These are phyloP conservation scores for Hoplias malabaricus DNA, from an alignment of 2,113 vertebrate genomes.

Conservation along the genomic window DNA sequence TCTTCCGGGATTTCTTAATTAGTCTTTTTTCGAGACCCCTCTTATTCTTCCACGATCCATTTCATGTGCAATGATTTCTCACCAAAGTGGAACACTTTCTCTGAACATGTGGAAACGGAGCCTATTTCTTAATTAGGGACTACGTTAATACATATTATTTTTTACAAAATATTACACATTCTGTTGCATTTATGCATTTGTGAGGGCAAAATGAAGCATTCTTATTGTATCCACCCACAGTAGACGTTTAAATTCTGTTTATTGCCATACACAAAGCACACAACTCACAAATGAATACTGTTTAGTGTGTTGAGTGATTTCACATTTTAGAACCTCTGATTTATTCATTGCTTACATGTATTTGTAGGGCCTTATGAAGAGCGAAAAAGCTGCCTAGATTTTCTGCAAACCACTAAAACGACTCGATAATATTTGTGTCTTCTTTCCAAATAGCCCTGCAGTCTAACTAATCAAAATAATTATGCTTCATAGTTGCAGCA, in stretches of 20 bases:
- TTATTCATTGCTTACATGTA: not conserved
- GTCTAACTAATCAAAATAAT: not conserved
- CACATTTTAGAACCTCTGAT: not conserved
- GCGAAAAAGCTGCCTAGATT: not conserved
- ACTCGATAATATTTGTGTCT: not conserved
- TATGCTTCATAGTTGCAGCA: no score
- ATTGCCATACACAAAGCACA: no score
- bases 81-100: constrained; percentile 16
- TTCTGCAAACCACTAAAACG: not conserved
- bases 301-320: not conserved
- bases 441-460: not conserved
- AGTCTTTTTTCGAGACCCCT: constrained; percentile 36
- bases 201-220: no score
- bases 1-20: constrained; percentile 43
- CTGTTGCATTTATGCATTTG: not conserved
- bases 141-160: not conserved
- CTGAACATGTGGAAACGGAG: not conserved
- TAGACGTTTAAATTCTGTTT: not conserved
- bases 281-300: not conserved
- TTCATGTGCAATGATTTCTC: constrained; percentile 25
- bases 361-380: not conserved
- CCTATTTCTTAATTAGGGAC: constrained; percentile 16
- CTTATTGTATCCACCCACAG: not conserved
- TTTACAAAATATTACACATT: not conserved
- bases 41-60: constrained; percentile 32